Conservation (phyloP, 2,888 invertebrate species). For the Spatulosminthurus flaviceps region DNA sequence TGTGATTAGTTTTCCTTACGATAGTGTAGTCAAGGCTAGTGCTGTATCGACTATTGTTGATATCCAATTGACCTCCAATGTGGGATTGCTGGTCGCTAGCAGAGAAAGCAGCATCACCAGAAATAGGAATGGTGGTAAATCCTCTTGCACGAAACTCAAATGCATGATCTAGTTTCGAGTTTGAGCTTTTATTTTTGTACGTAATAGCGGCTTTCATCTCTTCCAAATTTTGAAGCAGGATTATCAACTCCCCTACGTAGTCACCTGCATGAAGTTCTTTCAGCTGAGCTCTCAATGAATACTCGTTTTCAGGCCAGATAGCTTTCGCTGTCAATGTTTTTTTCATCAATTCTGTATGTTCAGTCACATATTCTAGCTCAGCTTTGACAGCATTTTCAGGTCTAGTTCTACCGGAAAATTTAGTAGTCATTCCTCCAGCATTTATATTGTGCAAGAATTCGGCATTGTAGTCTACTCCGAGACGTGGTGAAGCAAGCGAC, state of each 20-base stretch:
- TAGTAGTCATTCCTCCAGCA: constrained; percentile 52
- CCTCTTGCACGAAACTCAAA: constrained; percentile 59
- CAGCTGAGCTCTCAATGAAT: constrained; percentile 50
- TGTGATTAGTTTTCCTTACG: constrained; percentile 56
- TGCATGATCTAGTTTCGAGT: constrained; percentile 57
- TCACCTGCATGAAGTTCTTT: constrained; percentile 59
- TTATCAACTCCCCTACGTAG: constrained; percentile 58
- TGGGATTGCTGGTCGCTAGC: constrained; percentile 60
- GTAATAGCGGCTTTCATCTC: constrained; percentile 61
- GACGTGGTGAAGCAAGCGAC: constrained; percentile 59
- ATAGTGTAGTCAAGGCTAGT: constrained; percentile 59
- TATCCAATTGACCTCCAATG: constrained; percentile 57
- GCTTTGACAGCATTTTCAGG: constrained; percentile 55
- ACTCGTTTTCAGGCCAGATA: constrained; percentile 57
- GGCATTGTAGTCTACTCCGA: constrained; percentile 63
- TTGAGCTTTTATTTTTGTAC: constrained; percentile 60
- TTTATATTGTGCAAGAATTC: constrained; percentile 53
- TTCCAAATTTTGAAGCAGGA: constrained; percentile 52
- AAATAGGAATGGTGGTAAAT: constrained; percentile 54
- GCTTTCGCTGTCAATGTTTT: constrained; percentile 53
- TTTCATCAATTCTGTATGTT: constrained; percentile 47
- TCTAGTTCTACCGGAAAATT: constrained; percentile 50
- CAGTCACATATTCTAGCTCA: constrained; percentile 53
- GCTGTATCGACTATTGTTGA: constrained; percentile 59
- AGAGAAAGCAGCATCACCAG: constrained; percentile 55